Percentiles rank a stretch among this genome's conserved stretches.
Conservation (phyloP, 2,888 invertebrate genomes). For the Andrena praecox region DNA sequence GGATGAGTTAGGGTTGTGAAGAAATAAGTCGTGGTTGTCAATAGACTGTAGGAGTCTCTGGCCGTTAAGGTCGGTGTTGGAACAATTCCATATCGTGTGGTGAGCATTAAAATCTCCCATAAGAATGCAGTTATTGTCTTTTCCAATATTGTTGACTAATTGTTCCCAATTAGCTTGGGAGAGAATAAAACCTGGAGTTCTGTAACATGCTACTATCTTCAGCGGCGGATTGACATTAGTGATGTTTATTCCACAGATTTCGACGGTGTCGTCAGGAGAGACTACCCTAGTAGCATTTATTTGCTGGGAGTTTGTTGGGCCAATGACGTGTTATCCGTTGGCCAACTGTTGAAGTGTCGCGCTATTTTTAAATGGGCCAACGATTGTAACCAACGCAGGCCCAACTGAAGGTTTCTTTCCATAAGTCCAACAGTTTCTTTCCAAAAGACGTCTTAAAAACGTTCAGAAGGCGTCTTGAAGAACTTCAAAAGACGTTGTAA, state of each 20-base stretch:
- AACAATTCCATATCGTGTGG: constrained; percentile 9
- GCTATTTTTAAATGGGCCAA: no score
- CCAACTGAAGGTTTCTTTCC: no score
- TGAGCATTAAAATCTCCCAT: constrained; percentile 9
- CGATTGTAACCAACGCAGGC: no score
- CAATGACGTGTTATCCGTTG: no score
- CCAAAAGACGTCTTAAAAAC: no score
- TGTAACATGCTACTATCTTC: background rate
- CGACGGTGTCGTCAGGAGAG: background rate
- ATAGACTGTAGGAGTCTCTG: background rate
- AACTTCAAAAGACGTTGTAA: no score
- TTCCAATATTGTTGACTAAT: background rate
- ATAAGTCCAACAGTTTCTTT: no score
- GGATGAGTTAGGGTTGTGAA: background rate
- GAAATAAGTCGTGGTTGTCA: background rate
- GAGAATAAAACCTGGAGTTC: constrained; percentile 14
- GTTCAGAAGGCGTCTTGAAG: no score
- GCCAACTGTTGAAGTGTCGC: no score
- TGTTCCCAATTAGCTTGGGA: constrained; percentile 10
- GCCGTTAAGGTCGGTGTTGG: background rate
- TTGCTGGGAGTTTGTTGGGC: no score
- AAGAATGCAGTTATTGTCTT: background rate
- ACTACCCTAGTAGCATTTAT: no score
- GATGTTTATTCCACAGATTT: background rate
- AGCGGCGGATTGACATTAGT: constrained; percentile 1